Evolutionary conservation across 2,797 vertebrate genomes (phyloP).

Genomic region (Epinephelus coioides): DNA sequence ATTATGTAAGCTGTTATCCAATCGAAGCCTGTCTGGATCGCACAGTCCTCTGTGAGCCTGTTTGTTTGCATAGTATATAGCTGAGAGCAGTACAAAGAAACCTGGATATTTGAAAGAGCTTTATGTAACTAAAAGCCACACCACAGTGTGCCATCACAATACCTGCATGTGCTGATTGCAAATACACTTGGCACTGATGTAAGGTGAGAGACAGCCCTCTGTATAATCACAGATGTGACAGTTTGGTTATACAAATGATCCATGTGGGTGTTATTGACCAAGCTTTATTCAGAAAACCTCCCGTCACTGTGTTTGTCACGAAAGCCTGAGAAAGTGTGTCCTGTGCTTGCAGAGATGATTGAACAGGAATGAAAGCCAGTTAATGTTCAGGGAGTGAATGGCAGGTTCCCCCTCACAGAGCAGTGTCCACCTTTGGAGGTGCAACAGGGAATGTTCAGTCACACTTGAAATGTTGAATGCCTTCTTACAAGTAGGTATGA

Average conservation of each 20-base stretch:
- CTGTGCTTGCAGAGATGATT: slow-evolving; percentile 50
- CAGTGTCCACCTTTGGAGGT: slow-evolving; percentile 29
- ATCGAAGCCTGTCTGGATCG: slow-evolving; percentile 77
- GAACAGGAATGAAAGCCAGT: slow-evolving; percentile 58
- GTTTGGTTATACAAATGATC: slow-evolving; percentile 44
- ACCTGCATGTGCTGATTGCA: slow-evolving; percentile 47
- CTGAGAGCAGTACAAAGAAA: slow-evolving; percentile 77
- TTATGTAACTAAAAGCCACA: slow-evolving; percentile 74
- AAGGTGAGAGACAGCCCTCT: slow-evolving; percentile 11
- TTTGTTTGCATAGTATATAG: slow-evolving; percentile 80
- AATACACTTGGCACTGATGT: slow-evolving; percentile 34
- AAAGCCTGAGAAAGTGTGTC: slow-evolving; percentile 36
- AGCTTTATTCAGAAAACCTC: slow-evolving; percentile 48
- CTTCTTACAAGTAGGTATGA: slow-evolving; percentile 17
- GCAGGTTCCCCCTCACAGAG: slow-evolving; percentile 42
- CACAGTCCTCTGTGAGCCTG: slow-evolving; percentile 74
- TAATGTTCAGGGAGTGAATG: slow-evolving; percentile 53
- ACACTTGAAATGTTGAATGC: slow-evolving; percentile 28
- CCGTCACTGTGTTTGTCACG: slow-evolving; percentile 26
- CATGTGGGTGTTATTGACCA: slow-evolving; percentile 46
- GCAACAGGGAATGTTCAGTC: slow-evolving; percentile 29
- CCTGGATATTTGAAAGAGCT: slow-evolving; percentile 69
- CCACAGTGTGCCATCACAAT: slow-evolving; percentile 46
- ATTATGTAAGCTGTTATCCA: slow-evolving; percentile 86
- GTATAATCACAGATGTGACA: slow-evolving; percentile 44